These are phyloP conservation scores for Euplagia quadripunctaria DNA, from an alignment of 2,888 invertebrate genomes.

Conservation along the genomic window DNA sequence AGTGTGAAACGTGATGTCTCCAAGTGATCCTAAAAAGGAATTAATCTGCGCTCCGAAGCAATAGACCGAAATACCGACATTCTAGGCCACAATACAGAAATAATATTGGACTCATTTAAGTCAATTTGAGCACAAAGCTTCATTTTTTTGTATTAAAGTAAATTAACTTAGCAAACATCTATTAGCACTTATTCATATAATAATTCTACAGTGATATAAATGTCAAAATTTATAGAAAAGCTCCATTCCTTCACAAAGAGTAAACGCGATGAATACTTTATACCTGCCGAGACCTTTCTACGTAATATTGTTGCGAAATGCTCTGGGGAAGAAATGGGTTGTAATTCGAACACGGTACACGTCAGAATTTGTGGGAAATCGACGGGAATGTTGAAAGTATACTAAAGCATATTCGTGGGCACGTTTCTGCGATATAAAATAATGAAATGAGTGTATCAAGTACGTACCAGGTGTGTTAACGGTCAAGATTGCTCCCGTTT, in stretches of 20 bases:
- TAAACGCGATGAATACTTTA: slow-evolving; percentile 39
- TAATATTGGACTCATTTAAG: too few species aligned
- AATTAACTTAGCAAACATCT: too few species aligned
- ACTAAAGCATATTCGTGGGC: slow-evolving; percentile 37
- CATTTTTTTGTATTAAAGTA: too few species aligned
- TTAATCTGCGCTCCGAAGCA: too few species aligned
- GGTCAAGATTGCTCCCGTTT: slow-evolving; percentile 19
- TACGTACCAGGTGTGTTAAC: slow-evolving; percentile 11
- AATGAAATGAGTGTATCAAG: slow-evolving; percentile 37
- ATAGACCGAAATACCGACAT: too few species aligned
- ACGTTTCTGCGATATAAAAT: slow-evolving; percentile 45
- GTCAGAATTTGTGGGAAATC: slow-evolving; percentile 30
- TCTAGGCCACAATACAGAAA: too few species aligned
- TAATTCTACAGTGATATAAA: slow-evolving; percentile 23
- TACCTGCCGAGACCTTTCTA: slow-evolving; percentile 24
- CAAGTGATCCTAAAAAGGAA: too few species aligned
- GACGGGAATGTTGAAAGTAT: slow-evolving; percentile 20
- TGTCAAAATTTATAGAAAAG: slow-evolving; percentile 29
- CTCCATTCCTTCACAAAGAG: slow-evolving; percentile 30
- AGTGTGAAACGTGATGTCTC: too few species aligned
- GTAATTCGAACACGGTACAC: slow-evolving; percentile 40
- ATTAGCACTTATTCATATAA: background rate
- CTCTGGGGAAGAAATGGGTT: slow-evolving; percentile 44
- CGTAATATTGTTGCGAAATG: slow-evolving; percentile 36
- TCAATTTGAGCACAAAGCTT: too few species aligned